phyloP scores from a whole-genome alignment of 1,140 invertebrate species.

The Argopecten irradians region DNA sequence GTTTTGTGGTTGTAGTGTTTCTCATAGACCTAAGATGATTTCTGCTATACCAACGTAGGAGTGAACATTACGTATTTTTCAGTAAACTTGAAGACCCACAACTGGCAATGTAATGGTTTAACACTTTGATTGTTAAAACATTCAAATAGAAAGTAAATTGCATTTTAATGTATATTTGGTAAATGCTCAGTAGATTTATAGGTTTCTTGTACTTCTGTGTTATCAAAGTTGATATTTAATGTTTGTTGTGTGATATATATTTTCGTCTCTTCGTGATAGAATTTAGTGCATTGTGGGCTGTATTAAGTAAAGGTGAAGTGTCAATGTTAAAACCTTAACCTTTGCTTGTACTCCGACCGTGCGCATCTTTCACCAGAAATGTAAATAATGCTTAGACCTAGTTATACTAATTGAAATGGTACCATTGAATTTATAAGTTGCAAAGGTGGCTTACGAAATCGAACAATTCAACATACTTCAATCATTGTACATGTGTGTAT shows the following conservation, averaged over 20 bases:
- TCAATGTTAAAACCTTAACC: background rate
- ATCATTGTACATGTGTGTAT: constrained; percentile 6
- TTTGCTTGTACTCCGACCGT: constrained; percentile 7
- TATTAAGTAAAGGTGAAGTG: background rate
- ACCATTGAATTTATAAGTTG: background rate
- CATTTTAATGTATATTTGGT: background rate
- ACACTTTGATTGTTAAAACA: background rate
- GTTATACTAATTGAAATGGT: background rate
- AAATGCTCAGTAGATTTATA: background rate
- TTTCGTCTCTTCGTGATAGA: background rate
- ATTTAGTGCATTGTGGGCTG: background rate
- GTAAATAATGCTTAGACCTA: background rate
- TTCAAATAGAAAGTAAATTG: background rate
- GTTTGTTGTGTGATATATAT: background rate
- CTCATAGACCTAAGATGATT: too few relatives aligned
- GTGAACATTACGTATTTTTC: too few relatives aligned
- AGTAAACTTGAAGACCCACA: too few relatives aligned
- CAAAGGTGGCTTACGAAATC: background rate
- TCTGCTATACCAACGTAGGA: too few relatives aligned
- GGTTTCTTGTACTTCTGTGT: background rate
- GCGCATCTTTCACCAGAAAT: background rate
- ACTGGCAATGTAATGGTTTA: too few relatives aligned
- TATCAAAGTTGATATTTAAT: background rate
- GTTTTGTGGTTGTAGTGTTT: too few relatives aligned
- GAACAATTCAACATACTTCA: background rate